Evolutionary conservation across 1,140 invertebrate species (phyloP).

Genomic region (Leguminivora glycinivorella): DNA sequence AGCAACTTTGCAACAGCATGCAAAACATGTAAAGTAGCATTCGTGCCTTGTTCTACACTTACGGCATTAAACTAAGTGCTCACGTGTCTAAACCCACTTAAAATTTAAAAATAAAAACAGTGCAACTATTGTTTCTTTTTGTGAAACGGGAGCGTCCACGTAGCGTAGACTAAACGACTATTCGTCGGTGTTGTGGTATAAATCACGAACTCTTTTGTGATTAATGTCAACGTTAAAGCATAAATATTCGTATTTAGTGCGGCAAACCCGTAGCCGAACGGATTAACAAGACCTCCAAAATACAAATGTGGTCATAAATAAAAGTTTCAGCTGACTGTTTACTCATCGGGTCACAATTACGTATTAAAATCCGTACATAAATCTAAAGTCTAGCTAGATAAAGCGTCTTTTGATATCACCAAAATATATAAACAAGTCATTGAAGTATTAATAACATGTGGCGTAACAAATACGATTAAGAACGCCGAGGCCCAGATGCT

Average conservation of each 20-base stretch:
- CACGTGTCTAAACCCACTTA: conserved; percentile 46
- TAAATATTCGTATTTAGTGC: conserved; percentile 76
- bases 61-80: not conserved
- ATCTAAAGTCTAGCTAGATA: conserved; percentile 56
- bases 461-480: conserved; percentile 75
- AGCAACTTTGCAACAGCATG: not conserved
- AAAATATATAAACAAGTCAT: conserved; percentile 74
- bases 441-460: conserved; percentile 69
- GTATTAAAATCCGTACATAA: conserved; percentile 75
- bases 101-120: conserved; percentile 59
- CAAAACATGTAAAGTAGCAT: not conserved
- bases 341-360: conserved; percentile 72
- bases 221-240: conserved; percentile 73
- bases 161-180: conserved; percentile 51
- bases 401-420: conserved; percentile 54
- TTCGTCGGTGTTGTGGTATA: conserved; percentile 61
- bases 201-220: conserved; percentile 74
- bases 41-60: not conserved
- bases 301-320: conserved; percentile 53
- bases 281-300: conserved; percentile 72
- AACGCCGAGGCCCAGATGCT: conserved; percentile 65
- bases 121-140: conserved; percentile 55
- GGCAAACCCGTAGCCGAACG: conserved; percentile 66
- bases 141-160: conserved; percentile 42
- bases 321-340: conserved; percentile 74